Percentiles rank a stretch among this genome's conserved stretches.
These are phyloP conservation scores for Rhinoraja longicauda DNA, from an alignment of 2,797 vertebrate species.

Conservation along the genomic window DNA sequence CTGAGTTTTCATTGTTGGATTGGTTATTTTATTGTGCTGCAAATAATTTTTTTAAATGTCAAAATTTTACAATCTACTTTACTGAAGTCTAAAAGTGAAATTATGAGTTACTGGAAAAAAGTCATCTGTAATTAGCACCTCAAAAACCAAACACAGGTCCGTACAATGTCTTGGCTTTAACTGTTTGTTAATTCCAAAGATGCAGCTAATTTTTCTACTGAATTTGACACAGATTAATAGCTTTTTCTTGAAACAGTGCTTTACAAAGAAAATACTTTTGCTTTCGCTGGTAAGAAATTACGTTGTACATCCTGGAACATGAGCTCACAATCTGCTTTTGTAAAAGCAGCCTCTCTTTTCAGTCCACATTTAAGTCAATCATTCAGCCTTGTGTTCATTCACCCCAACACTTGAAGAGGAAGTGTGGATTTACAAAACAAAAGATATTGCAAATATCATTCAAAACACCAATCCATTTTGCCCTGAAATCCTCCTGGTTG, in stretches of 20 bases:
- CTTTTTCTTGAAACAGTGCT: not conserved
- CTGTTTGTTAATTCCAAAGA: not conserved
- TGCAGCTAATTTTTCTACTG: not conserved
- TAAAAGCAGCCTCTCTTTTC: constrained; percentile 16
- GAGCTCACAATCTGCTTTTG: constrained; percentile 5
- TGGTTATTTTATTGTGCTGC: not conserved
- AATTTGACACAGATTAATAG: not conserved
- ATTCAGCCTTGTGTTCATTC: not conserved
- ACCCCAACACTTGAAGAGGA: constrained; percentile 22
- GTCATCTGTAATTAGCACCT: not conserved
- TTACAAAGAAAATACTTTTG: constrained; percentile 10
- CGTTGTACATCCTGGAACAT: not conserved
- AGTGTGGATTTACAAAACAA: not conserved
- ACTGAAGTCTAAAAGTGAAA: constrained; percentile 1
- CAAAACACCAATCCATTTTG: constrained; percentile 8
- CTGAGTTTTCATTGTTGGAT: not conserved
- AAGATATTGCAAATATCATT: constrained; percentile 18
- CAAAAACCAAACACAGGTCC: not conserved
- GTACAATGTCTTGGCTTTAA: not conserved
- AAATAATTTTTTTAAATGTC: too few relatives aligned
- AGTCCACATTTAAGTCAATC: not conserved
- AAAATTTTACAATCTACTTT: not conserved
- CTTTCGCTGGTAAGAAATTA: constrained; percentile 6
- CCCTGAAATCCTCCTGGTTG: not conserved
- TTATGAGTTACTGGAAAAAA: not conserved